Base-by-base conservation (phyloP, 2,113 vertebrate species). In the Ranitomeya variabilis region DNA sequence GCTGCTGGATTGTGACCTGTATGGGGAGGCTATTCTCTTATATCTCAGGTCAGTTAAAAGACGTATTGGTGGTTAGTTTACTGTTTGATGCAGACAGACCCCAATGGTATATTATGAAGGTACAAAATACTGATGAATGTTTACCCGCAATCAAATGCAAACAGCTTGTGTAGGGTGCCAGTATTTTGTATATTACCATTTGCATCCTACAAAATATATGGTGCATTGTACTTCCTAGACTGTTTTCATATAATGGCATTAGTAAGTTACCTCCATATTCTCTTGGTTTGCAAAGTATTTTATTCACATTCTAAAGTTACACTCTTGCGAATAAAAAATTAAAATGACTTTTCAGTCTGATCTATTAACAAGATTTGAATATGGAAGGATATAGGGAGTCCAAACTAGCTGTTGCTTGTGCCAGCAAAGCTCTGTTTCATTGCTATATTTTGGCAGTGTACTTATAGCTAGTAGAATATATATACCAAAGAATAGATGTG, bases 281-380 rank as follows among this genome's bases (percentile, higher is more conserved):
- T 82, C 52, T 87, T 87, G 86, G 66, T 87, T 73, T 67, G 52
- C 16, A 87, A 81, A 82, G 54, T 45, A 23, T 87, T 87, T 87
- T 82, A 12, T 87, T 82, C 86, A 73, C 86, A 62, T 82, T 82
- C 86, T 82, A 82, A 74, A 59, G 67, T 87, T 87, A 62, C 86
- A 87, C 66, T 74, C 91, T 91, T 86, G 83, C 90, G 90, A 91
- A 57, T 86, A 83, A 84, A 88, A 80, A 90, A 91, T 92, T 87
- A 89, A 83, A 80, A 85, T 91, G 87, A 90, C 91, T 92, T 93
- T 93, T 91, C 93, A 92, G 89, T 90, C 87, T 91, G 87, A 90
- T 93, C 90, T 91, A 91, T 89, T 91, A 93, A 93, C 80, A 83
- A 88, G 87, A 64, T 89, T 92, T 90, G 89, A 88, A 91, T 90